Conservation (phyloP, 2,797 vertebrate genomes). For the Microctenopoma lineatum region DNA sequence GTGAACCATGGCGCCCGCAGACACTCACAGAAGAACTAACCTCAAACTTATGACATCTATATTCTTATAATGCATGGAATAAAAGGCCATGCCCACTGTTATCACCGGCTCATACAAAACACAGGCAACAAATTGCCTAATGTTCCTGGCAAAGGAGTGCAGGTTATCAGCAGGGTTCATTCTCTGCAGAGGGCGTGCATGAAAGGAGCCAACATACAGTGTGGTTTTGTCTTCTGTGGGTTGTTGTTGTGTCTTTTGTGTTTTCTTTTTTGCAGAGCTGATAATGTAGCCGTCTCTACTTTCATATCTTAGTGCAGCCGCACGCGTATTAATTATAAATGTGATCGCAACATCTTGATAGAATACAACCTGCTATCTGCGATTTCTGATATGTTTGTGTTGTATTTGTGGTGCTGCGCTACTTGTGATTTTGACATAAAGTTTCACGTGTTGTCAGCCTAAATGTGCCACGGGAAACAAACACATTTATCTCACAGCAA, state of each 20-base stretch:
- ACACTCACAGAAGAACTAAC: neutral
- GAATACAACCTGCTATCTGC: neutral
- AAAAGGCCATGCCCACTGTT: constrained; percentile 23
- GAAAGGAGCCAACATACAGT: neutral
- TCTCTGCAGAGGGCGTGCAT: constrained; percentile 27
- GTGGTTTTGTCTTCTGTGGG: constrained; percentile 3
- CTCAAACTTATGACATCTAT: neutral
- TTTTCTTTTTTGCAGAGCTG: too few relatives aligned
- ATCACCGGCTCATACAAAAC: constrained; percentile 23
- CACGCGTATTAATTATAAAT: neutral
- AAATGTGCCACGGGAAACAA: neutral
- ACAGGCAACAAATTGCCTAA: constrained; percentile 3
- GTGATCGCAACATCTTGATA: constrained; percentile 7
- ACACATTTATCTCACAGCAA: too few relatives aligned
- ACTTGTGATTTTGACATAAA: neutral
- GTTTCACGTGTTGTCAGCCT: neutral
- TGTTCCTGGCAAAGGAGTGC: constrained; percentile 18
- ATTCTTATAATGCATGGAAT: constrained; percentile 10
- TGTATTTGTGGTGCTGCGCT: neutral
- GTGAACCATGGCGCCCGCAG: constrained; percentile 40
- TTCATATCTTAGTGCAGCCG: constrained; percentile 9
- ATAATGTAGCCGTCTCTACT: neutral
- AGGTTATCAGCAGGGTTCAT: constrained; percentile 42
- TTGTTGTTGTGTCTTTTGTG: constrained; percentile 25
- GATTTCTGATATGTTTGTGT: constrained; percentile 3